phyloP scores from a whole-genome alignment of 2,113 vertebrate genomes.

The Bos javanicus region DNA sequence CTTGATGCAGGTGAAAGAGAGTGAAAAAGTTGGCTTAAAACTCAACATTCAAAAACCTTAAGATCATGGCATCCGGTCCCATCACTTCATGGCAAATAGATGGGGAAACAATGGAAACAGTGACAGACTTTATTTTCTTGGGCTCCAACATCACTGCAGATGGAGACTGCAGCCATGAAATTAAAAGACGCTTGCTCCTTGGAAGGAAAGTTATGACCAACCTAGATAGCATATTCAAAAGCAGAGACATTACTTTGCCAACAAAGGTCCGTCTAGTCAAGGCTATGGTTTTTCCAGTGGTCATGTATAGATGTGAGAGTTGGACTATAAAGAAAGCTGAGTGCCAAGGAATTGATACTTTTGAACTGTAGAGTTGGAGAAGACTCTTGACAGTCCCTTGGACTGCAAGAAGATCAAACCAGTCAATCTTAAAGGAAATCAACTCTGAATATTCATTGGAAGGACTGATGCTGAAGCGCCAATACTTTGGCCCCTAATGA shows the following conservation, averaged over 20 bases:
- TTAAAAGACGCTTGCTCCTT: not conserved
- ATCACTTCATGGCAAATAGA: not conserved
- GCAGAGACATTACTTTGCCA: not conserved
- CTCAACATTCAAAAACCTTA: not conserved
- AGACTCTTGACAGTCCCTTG: not conserved
- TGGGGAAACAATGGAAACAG: not conserved
- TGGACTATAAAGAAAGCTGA: not conserved
- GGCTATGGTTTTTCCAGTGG: not conserved
- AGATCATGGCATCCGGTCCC: not conserved
- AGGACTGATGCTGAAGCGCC: not conserved
- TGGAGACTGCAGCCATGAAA: not conserved
- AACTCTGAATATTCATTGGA: not conserved
- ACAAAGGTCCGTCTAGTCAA: not conserved
- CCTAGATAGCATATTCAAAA: rapidly evolving
- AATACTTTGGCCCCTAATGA: not conserved
- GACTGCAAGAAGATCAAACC: not conserved
- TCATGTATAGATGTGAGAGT: not conserved
- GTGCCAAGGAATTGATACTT: not conserved
- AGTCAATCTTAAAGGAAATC: not conserved
- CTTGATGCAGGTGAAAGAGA: not conserved
- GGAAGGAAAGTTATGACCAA: not conserved
- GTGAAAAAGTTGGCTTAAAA: not conserved
- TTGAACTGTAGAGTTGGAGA: not conserved
- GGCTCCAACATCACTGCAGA: not conserved
- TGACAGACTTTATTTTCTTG: not conserved